Conservation (phyloP, 2,113 vertebrate species). For the Semnornis frantzii region DNA sequence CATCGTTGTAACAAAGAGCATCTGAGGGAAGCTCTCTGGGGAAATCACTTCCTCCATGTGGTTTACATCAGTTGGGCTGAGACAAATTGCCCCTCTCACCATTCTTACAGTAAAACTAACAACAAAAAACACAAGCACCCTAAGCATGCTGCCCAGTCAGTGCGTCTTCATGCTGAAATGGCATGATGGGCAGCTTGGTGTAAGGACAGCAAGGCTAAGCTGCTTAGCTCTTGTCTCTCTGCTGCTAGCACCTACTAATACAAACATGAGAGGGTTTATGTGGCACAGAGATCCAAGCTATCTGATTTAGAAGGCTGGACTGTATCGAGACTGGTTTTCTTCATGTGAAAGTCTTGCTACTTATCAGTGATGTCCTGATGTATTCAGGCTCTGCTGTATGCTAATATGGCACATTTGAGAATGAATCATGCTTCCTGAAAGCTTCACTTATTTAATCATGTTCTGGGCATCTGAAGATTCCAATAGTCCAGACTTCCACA, state of each 20-base stretch:
- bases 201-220: neutral
- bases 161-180: neutral
- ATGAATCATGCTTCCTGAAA: neutral
- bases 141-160: neutral
- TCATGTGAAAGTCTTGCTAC: neutral
- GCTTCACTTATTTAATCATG: neutral
- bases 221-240: neutral
- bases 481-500: neutral
- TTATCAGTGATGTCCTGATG: neutral
- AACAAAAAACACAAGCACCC: neutral
- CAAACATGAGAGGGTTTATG: neutral
- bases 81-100: neutral
- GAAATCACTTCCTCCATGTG: neutral
- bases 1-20: neutral
- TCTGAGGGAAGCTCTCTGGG: neutral
- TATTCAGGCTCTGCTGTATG: neutral
- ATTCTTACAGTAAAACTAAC: neutral
- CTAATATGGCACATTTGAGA: neutral
- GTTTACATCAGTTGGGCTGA: neutral
- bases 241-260: neutral
- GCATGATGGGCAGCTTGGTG: neutral
- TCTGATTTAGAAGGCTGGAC: neutral
- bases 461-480: neutral
- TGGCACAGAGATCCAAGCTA: neutral
- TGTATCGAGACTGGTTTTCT: neutral